Evolutionary conservation across 1,140 invertebrate genomes (phyloP), one percentile per base, ranked within the genome.

Genomic region (Heliconius congener): DNA sequence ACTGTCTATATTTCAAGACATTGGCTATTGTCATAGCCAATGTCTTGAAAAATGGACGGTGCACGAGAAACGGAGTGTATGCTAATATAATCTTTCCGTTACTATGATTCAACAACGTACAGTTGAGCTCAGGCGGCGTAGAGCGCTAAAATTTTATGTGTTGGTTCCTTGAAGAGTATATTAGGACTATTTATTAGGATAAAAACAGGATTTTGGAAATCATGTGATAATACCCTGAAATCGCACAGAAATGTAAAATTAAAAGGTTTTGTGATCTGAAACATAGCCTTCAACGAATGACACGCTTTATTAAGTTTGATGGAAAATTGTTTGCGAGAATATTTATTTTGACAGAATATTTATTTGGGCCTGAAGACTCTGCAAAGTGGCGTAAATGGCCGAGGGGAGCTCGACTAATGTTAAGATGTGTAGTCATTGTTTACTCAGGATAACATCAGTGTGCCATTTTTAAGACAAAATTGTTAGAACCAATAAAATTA

Each of bases 281-380:
- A 66, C 30, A 66, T 66, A 66, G n/a, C 8, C 57, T 66, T 11
- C 57, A 13, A 66, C 57, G 57, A 66, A 66, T 66, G 3, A 11
- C 57, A 66, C 57, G 57, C 57, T 66, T 66, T 66, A 66, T 66
- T 66, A 66, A 66, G 57, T 66, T 66, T 66, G 57, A 66, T 66
- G 57, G 23, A 66, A 66, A 66, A 30, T 66, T 66, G 30, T 66
- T 27, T 13, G 11, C n/a, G 23, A 66, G 23, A 66, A 66, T 66
- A 66, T 66, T 66, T 66, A 66, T 66, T 27, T 66, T 66, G 23
- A 66, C 11, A 66, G 57, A 66, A 66, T 66, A 66, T 66, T 66
- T 66, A 66, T 66, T 66, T 66, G 57, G 23, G 23, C 23, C 23
- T 27, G 57, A 66, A 13, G 3, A 66, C 57, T 66, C 8, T 30